Evolutionary conservation across 2,113 vertebrate genomes (phyloP), one percentile per base, ranked within the genome.

Genomic region (Forbesichthys papilliferus): DNA sequence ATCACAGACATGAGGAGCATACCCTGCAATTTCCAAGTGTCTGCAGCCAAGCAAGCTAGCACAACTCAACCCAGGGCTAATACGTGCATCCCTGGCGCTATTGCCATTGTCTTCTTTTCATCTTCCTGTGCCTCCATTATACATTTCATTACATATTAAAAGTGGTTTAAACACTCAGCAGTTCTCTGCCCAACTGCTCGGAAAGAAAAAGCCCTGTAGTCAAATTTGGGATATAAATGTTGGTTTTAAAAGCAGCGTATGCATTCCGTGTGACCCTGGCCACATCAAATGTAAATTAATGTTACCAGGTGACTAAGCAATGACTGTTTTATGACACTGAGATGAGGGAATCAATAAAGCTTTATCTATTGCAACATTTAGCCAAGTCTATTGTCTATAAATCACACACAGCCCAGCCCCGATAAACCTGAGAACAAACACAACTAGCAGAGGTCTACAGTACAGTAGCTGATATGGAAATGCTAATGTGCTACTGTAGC

Each of bases 41-140:
- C 27, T 27, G 27, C 27, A 27, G 27, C 27, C 27, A 27, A 27
- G 27, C 47, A 60, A 33, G 49, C 49, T 14, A 51, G 49, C 11
- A 51, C 70, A 46, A 69, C 73, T 75, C 54, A 83, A 73, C 60
- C 49, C 73, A 68, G 18, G 47, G 18, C 69, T 62, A 75, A 65
- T 33, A 9, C 36, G 27, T 55, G 12, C 13, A 12, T 33, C 2
- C 7, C 9, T 27, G 51, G 49, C 13, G 10, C 14, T 11, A 18
- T 14, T 33, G 60, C 73, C 57, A 47, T 57, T 71, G 69, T 67
- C 74, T 62, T 77, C 69, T 74, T 61, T 76, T 77, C 64, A 73
- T 12, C 42, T 67, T 78, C 42, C 72, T 83, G 74, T 72, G 69
- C 69, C 57, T 69, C 73, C 66, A 76, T 70, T 72, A 74, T 70